Evolutionary conservation across 2,113 vertebrate species (phyloP).

Genomic region (Apeltes quadracus): DNA sequence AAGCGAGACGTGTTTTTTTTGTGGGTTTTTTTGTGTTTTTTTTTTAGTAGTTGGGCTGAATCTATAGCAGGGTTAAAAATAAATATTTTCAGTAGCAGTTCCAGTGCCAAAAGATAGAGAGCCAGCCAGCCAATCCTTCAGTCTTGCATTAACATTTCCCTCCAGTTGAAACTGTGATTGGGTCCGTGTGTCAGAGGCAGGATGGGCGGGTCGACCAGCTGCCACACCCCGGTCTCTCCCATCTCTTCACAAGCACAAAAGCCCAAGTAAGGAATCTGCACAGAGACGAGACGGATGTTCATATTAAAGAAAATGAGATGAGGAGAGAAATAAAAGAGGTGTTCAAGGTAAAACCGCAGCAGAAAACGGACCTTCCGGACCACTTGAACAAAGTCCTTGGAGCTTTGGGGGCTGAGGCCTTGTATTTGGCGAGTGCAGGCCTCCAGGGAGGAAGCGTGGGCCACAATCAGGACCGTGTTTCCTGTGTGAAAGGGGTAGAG

Average conservation of each 20-base stretch:
- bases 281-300: constrained; percentile 39
- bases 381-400: constrained; percentile 99
- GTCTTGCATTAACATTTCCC: constrained; percentile 93
- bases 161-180: constrained; percentile 98
- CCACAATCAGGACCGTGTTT: constrained; percentile 95
- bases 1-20: constrained; percentile 41
- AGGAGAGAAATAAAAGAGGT: constrained; percentile 11
- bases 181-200: constrained; percentile 96
- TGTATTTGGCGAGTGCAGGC: constrained; percentile 97
- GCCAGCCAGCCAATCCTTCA: constrained; percentile 59
- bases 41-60: constrained; percentile 52
- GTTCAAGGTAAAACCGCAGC: not conserved
- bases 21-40: constrained; percentile 30
- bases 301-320: constrained; percentile 13
- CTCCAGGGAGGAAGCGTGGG: constrained; percentile 96
- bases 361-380: constrained; percentile 90
- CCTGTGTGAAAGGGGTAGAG: constrained; percentile 79
- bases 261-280: constrained; percentile 95
- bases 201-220: constrained; percentile 96
- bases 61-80: constrained; percentile 57
- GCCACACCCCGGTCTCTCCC: constrained; percentile 95
- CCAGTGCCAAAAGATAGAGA: constrained; percentile 19
- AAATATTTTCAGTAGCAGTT: constrained; percentile 67
- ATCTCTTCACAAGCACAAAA: constrained; percentile 97
- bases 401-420: constrained; percentile 92